These are phyloP conservation scores for Hypomesus transpacificus DNA, from an alignment of 2,113 vertebrate species.

Conservation along the genomic window DNA sequence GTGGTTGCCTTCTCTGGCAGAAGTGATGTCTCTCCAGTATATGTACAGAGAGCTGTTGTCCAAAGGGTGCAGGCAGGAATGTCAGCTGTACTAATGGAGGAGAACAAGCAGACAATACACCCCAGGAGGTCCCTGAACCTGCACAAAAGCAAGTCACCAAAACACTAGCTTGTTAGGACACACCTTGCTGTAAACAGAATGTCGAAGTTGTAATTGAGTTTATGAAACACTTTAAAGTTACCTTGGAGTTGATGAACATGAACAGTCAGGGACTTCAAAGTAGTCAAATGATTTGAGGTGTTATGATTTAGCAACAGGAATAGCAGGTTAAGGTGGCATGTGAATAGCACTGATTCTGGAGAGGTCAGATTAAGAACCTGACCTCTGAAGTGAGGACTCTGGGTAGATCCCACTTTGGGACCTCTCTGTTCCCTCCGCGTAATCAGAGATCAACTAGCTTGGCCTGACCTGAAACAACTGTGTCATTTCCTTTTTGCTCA, in stretches of 20 bases:
- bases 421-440: slow-evolving; percentile 28
- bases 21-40: too few species aligned
- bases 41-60: too few species aligned
- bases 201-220: too few species aligned
- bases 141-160: not conserved
- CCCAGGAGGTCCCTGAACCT: slow-evolving; percentile 13
- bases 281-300: too few species aligned
- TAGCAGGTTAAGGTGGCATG: too few species aligned
- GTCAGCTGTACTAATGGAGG: slow-evolving; percentile 14
- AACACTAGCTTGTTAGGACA: not conserved
- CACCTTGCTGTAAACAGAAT: not conserved
- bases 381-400: not conserved
- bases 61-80: not conserved
- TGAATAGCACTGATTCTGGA: too few species aligned
- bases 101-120: slow-evolving; percentile 12
- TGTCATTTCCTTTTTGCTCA: slow-evolving; percentile 35
- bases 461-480: slow-evolving; percentile 18
- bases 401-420: slow-evolving; percentile 17
- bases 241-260: too few species aligned
- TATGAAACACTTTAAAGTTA: too few species aligned
- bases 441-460: slow-evolving; percentile 23
- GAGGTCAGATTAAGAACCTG: too few species aligned
- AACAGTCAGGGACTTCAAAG: too few species aligned
- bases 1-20: too few species aligned
- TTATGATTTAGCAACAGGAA: too few species aligned